Base-by-base conservation (phyloP, 2,888 invertebrate genomes). In the Epinotia nisella region DNA sequence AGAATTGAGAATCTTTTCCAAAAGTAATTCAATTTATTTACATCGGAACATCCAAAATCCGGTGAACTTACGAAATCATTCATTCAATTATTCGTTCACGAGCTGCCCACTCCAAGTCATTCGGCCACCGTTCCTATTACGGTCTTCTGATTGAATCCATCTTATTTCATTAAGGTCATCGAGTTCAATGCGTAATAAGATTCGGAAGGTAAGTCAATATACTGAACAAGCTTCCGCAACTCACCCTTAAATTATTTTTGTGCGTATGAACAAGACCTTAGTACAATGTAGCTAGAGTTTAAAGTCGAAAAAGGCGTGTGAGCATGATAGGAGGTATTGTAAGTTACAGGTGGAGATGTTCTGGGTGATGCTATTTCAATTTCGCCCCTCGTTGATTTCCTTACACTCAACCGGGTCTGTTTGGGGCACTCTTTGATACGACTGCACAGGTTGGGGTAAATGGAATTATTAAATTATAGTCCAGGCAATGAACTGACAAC, bases 161-260 rank as follows among this genome's bases (percentile, higher is more conserved):
- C 67, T 72, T 68, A 72, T 68, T 72, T 68, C 67, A 72, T 72
- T 72, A 72, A 56, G 72, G 72, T 45, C 53, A 45, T 55, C 70
- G 62, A 56, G 21, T 62, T 68, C 67, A 49, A 19, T 68, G 72
- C 65, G 71, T 68, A 72, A 72, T 56, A 72, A 72, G 67, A 72
- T 72, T 72, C 61, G 61, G 49, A 39, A 68, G 72, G 72, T 62
- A 62, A 67, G 72, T 72, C 56, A 58, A 72, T 72, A 56, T 66
- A 17, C 55, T 41, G n/a, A 24, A 41, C 17, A 56, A 5, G 21
- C 55, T 41, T 66, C 55, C 41, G 13, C 3, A 39, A 3, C 35
- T 66, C 55, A 1, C 19, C 5, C 11, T 66, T 55, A n/a, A 41
- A 5, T 55, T 4, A 11, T 21, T 53, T 2, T 3, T 2, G 66